Evolutionary conservation across 1,140 invertebrate species (phyloP).

Genomic region (Polyergus mexicanus): DNA sequence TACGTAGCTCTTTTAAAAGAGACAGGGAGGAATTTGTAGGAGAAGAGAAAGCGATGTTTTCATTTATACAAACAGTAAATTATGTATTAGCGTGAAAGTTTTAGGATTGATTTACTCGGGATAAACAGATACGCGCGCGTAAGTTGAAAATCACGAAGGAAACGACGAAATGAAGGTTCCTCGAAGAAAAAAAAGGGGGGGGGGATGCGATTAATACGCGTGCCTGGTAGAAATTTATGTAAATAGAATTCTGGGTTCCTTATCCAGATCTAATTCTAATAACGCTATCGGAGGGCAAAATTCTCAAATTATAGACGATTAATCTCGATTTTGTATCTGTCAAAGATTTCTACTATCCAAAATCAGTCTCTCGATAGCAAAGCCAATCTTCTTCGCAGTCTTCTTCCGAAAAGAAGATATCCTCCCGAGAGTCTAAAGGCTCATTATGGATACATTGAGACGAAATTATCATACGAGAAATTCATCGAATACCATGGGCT

Average conservation of each 20-base stretch:
- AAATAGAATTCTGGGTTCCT: background rate
- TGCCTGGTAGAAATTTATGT: background rate
- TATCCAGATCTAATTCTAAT: constrained; percentile 28
- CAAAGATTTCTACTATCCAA: background rate
- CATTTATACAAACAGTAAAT: constrained; percentile 44
- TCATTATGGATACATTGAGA: background rate
- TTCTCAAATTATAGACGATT: background rate
- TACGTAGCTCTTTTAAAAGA: constrained; percentile 26
- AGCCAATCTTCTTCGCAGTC: background rate
- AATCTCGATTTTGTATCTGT: background rate
- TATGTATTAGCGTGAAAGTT: constrained; percentile 55
- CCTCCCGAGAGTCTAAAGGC: background rate
- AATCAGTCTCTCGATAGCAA: background rate
- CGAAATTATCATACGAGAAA: background rate
- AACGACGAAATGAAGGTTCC: constrained; percentile 6
- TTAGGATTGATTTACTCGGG: constrained; percentile 42
- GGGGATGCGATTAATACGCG: background rate
- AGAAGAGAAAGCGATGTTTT: constrained; percentile 59
- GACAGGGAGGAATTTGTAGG: constrained; percentile 6
- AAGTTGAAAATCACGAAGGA: background rate
- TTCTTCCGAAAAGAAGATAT: background rate
- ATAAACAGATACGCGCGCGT: constrained; percentile 40
- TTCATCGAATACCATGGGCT: constrained; percentile 6
- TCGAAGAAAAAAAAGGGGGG: background rate
- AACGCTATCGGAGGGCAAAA: background rate